Evolutionary conservation across 1,140 invertebrate genomes (phyloP).

Genomic region (Drosophila prosaltans): DNA sequence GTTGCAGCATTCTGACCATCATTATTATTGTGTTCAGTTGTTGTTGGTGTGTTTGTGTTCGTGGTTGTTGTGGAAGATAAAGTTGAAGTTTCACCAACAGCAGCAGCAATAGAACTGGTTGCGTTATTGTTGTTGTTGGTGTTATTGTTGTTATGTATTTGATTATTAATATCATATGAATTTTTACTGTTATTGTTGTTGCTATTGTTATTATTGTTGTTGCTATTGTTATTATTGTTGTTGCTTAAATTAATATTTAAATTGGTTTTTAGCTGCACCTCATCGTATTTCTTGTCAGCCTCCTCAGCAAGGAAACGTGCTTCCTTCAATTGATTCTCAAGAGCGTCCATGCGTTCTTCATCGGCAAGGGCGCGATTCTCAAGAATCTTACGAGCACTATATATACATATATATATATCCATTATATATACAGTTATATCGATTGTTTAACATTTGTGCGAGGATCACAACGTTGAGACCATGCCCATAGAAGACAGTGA

Average conservation of each 20-base stretch:
- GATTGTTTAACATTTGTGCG: slow-evolving; percentile 14
- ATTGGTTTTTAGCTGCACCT: slow-evolving; percentile 89
- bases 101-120: slow-evolving; percentile 68
- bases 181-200: slow-evolving; percentile 46
- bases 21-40: slow-evolving; percentile 64
- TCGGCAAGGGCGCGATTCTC: slow-evolving; percentile 99
- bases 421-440: slow-evolving; percentile 83
- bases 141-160: slow-evolving; percentile 28
- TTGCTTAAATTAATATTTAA: slow-evolving; percentile 70
- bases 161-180: slow-evolving; percentile 37
- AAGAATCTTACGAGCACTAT: slow-evolving; percentile 99
- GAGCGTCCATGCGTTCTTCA: slow-evolving; percentile 99
- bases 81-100: slow-evolving; percentile 73
- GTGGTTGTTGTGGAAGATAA: slow-evolving; percentile 72
- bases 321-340: slow-evolving; percentile 99
- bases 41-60: slow-evolving; percentile 41
- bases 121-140: slow-evolving; percentile 74
- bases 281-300: slow-evolving; percentile 99
- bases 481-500: slow-evolving; percentile 82
- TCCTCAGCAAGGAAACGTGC: slow-evolving; percentile 99
- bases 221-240: slow-evolving; percentile 39
- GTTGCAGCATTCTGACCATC: slow-evolving; percentile 31
- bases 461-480: slow-evolving; percentile 44
- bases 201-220: slow-evolving; percentile 58
- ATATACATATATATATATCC: neutral